A percentile compares a stretch with the other conserved stretches of the same genome.
Evolutionary conservation across 2,888 invertebrate genomes (phyloP).

Genomic region (Agriopis leucophaearia): DNA sequence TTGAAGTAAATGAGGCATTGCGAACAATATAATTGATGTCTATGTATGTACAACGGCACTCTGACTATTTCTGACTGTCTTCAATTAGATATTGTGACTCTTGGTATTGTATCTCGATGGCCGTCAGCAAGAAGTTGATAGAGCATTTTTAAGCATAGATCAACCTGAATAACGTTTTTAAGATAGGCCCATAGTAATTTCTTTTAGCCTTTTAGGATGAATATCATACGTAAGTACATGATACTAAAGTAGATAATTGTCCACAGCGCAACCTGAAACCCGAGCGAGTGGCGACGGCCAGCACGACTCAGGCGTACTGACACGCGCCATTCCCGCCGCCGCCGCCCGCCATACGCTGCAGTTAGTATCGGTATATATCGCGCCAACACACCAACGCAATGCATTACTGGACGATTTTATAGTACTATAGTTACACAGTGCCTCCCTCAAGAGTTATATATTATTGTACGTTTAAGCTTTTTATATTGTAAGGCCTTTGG

Average conservation of each 20-base stretch:
- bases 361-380: constrained; percentile 62
- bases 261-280: constrained; percentile 78
- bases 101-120: no score
- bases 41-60: no score
- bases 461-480: constrained; percentile 58
- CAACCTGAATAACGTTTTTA: no score
- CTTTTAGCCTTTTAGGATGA: neutral
- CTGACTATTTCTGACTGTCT: no score
- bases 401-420: constrained; percentile 59
- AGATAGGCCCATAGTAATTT: no score
- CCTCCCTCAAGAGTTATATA: constrained; percentile 64
- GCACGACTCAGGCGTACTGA: constrained; percentile 85
- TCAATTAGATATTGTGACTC: no score
- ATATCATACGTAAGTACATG: neutral
- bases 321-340: constrained; percentile 60
- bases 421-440: constrained; percentile 62
- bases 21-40: no score
- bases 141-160: no score
- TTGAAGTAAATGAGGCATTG: no score
- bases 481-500: constrained; percentile 54
- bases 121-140: no score
- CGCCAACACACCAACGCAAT: constrained; percentile 51
- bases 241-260: constrained; percentile 37
- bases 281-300: constrained; percentile 77
- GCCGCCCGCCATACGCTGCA: constrained; percentile 76